Evolutionary conservation across 2,797 vertebrate species (phyloP).

Genomic region (Syncerus caffer): DNA sequence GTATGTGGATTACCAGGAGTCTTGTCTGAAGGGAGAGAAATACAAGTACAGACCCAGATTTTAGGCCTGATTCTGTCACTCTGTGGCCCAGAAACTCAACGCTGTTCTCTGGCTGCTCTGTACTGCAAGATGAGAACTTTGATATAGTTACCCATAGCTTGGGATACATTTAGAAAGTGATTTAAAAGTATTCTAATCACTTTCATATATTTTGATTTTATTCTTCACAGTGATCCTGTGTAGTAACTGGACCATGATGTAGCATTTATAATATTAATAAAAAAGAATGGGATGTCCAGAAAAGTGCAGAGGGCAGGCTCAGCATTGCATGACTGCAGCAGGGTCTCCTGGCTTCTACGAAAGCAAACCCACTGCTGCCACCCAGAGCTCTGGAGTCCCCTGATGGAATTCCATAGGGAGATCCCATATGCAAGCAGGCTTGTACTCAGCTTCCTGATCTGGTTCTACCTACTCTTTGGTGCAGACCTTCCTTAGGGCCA

Average conservation of each 20-base stretch:
- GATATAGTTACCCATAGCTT: background rate
- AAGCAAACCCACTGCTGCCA: no score
- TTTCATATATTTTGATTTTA: background rate
- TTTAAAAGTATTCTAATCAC: background rate
- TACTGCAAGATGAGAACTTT: background rate
- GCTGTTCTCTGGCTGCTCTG: background rate
- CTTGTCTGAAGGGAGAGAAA: background rate
- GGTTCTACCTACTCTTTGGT: fast-evolving
- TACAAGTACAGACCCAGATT: background rate
- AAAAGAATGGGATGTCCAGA: background rate
- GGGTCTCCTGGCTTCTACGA: background rate
- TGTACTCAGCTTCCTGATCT: background rate
- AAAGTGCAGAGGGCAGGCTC: background rate
- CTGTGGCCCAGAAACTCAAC: background rate
- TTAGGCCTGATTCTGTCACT: background rate
- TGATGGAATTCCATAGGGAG: background rate
- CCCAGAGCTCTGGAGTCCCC: background rate
- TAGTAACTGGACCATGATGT: background rate
- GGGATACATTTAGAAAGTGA: background rate
- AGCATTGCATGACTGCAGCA: no score
- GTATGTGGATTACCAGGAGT: background rate
- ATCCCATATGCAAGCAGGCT: background rate
- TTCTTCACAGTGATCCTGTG: background rate
- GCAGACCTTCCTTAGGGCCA: background rate
- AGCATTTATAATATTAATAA: background rate